Evolutionary conservation across 2,797 vertebrate genomes (phyloP), one percentile per base, ranked within the genome.

Genomic region (Oryzias sinensis): DNA sequence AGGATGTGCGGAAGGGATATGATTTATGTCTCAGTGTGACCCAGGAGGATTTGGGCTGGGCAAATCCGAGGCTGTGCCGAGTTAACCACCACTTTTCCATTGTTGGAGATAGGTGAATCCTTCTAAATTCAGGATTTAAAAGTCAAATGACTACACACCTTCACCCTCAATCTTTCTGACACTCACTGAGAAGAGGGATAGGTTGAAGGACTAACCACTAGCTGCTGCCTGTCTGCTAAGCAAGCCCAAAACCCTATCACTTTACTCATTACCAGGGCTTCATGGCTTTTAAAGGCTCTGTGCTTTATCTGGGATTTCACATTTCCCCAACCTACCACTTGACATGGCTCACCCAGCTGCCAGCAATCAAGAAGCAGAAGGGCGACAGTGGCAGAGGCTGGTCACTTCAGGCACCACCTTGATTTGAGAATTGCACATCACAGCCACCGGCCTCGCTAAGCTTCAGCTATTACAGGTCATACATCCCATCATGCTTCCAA

Each of bases 231-330:
- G 68, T 67, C 76, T 82, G 70, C 70, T 82, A 77, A 87, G 83
- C 74, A 82, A 80, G 80, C 78, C 76, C 76, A 59, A 79, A 82
- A 87, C 82, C 74, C 78, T 85, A 88, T 91, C 87, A 85, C 88
- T 87, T 89, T 89, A 79, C 84, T 90, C 85, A 92, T 92, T 91
- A 90, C 85, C 72, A 72, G 69, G 77, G 84, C 81, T 87, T 89
- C 86, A 86, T 89, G 88, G 87, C 77, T 87, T 84, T 89, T 87
- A 81, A 84, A 78, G 70, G 79, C 81, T 88, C 77, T 83, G 78
- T 76, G 77, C 86, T 91, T 89, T 92, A 91, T 90, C 88, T 80
- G 79, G 87, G 87, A 88, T 90, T 92, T 91, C 83, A 87, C 84
- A 88, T 89, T 90, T 88, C 76, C 20, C 80, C 73, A 81, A 84